phyloP scores from a whole-genome alignment of 1,140 invertebrate species.

The Dryas iulia region DNA sequence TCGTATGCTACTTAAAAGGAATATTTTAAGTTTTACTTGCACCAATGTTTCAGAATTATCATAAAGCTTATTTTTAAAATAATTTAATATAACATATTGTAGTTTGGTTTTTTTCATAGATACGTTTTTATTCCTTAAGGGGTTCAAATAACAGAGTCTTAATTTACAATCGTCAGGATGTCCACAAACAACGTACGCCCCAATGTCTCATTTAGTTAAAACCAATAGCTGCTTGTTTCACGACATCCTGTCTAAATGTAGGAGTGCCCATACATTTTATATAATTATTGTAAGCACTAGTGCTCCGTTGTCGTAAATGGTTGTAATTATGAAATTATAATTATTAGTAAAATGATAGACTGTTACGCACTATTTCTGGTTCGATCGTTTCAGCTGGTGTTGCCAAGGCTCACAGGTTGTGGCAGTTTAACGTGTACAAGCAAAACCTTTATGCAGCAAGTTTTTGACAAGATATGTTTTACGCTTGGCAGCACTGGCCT shows the following conservation, averaged over 20 bases:
- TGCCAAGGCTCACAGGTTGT: not conserved
- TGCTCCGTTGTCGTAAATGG: slow-evolving; percentile 74
- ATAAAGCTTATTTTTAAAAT: not conserved
- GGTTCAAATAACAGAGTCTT: slow-evolving; percentile 20
- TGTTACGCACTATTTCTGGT: slow-evolving; percentile 71
- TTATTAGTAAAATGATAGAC: slow-evolving; percentile 72
- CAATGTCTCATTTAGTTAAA: slow-evolving; percentile 5
- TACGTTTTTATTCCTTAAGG: slow-evolving; percentile 1
- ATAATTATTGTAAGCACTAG: slow-evolving; percentile 56
- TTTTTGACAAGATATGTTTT: not conserved
- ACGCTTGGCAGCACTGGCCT: not conserved
- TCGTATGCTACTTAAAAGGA: not conserved
- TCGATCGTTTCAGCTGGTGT: slow-evolving; percentile 37
- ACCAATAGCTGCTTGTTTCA: slow-evolving; percentile 45
- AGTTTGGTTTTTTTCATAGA: not conserved
- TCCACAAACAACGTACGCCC: slow-evolving; percentile 45
- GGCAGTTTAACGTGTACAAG: not conserved
- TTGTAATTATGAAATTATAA: slow-evolving; percentile 74
- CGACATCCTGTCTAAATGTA: slow-evolving; percentile 57
- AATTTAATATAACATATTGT: not conserved
- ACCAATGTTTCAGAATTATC: not conserved
- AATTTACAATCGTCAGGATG: slow-evolving; percentile 42
- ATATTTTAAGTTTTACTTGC: not conserved
- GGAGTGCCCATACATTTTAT: slow-evolving; percentile 64
- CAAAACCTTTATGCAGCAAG: not conserved